Evolutionary conservation across 2,888 invertebrate species (phyloP).

Genomic region (Lordiphosa fenestrarum): DNA sequence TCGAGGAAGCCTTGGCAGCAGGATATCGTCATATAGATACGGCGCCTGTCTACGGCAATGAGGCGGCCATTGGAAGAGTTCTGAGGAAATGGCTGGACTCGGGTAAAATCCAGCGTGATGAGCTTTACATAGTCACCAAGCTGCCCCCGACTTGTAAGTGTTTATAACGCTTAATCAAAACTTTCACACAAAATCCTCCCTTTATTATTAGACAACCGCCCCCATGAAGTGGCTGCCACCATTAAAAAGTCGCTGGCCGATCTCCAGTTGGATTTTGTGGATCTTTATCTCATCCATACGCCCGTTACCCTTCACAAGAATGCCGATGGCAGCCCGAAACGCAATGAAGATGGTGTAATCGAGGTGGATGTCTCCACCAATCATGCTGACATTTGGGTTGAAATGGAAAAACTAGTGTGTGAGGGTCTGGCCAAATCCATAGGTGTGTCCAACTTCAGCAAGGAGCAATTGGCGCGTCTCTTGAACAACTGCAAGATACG

Average conservation of each 20-base stretch:
- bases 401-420: constrained; percentile 81
- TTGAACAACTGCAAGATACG: constrained; percentile 83
- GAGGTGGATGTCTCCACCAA: constrained; percentile 85
- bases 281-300: constrained; percentile 90
- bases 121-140: constrained; percentile 92
- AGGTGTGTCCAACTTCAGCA: constrained; percentile 92
- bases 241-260: constrained; percentile 85
- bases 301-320: constrained; percentile 86
- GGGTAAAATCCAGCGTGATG: constrained; percentile 86
- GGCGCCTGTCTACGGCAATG: constrained; percentile 89
- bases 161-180: background rate
- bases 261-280: constrained; percentile 89
- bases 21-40: constrained; percentile 93
- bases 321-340: constrained; percentile 84
- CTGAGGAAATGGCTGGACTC: constrained; percentile 86
- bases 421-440: constrained; percentile 87
- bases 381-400: constrained; percentile 87
- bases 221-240: constrained; percentile 84
- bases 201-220: constrained; percentile 81
- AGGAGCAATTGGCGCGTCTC: constrained; percentile 86
- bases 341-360: constrained; percentile 84
- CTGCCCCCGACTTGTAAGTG: constrained; percentile 84
- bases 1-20: constrained; percentile 86
- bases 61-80: constrained; percentile 87
- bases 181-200: background rate